phyloP scores from a whole-genome alignment of 2,888 invertebrate genomes.

The Balanococcus diminutus region DNA sequence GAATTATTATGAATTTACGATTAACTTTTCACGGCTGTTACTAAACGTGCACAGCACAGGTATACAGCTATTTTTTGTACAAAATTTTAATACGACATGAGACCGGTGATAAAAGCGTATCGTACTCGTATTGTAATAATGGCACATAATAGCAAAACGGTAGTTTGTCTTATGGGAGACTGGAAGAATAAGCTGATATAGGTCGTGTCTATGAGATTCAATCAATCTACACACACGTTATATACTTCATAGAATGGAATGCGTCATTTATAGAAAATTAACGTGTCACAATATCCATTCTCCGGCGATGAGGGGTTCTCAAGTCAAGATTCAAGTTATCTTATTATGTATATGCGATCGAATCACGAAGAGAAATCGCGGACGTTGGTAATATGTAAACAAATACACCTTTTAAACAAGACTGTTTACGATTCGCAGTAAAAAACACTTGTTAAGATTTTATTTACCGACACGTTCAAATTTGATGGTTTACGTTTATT shows the following conservation, averaged over 20 bases:
- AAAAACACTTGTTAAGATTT: conserved; percentile 17
- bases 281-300: conserved; percentile 41
- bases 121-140: not conserved
- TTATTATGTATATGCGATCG: not conserved
- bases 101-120: not conserved
- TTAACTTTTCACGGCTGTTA: not conserved
- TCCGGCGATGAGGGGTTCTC: not conserved
- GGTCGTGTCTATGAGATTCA: conserved; percentile 3
- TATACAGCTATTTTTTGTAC: not conserved
- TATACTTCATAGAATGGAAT: conserved; percentile 5
- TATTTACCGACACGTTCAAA: conserved; percentile 31
- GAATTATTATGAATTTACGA: not conserved
- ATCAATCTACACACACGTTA: conserved; percentile 20
- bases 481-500: conserved; percentile 15
- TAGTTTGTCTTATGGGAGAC: not conserved
- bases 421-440: conserved; percentile 9
- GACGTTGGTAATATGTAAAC: not conserved
- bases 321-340: conserved; percentile 2
- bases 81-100: not conserved
- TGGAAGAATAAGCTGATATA: not conserved
- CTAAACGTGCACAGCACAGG: too few relatives aligned
- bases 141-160: not conserved
- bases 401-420: not conserved
- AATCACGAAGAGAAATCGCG: conserved; percentile 7
- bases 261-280: conserved; percentile 44